A percentile compares a stretch with the other conserved stretches of the same genome.
These are phyloP conservation scores for Sipha maydis DNA, from an alignment of 2,888 invertebrate genomes.

Conservation along the genomic window DNA sequence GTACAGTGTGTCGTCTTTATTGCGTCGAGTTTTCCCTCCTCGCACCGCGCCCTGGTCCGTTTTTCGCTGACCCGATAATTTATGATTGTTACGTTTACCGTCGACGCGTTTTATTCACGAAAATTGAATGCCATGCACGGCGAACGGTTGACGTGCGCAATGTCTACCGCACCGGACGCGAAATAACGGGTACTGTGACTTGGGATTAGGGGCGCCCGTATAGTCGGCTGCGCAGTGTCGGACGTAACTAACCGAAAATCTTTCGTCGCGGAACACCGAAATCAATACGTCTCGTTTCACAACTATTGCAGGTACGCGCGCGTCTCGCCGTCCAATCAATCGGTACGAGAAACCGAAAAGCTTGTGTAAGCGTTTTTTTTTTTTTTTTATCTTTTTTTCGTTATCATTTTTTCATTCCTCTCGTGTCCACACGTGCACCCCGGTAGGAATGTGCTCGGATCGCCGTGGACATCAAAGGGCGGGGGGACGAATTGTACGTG, in stretches of 20 bases:
- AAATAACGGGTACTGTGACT: not conserved
- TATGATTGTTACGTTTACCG: constrained; percentile 6
- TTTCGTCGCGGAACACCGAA: not conserved
- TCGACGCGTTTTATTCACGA: not conserved
- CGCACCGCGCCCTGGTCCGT: no score
- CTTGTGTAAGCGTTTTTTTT: not conserved
- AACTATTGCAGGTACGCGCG: not conserved
- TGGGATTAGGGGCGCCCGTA: not conserved
- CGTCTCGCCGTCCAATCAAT: not conserved
- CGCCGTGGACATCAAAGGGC: not conserved
- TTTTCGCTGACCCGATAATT: constrained; percentile 12
- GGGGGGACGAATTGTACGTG: no score
- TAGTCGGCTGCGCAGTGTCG: not conserved
- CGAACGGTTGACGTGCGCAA: not conserved
- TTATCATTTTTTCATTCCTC: no score
- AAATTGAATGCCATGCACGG: not conserved
- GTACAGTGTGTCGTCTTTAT: not conserved
- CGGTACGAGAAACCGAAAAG: not conserved
- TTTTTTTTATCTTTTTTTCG: not conserved
- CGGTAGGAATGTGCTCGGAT: not conserved
- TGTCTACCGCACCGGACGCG: not conserved
- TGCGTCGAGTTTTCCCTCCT: not conserved
- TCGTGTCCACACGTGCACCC: not conserved
- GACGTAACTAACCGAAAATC: constrained; percentile 38
- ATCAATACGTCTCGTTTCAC: constrained; percentile 31